Evolutionary conservation across 2,113 vertebrate species (phyloP), one percentile per base, ranked within the genome.

Genomic region (Malurus cyaneus): DNA sequence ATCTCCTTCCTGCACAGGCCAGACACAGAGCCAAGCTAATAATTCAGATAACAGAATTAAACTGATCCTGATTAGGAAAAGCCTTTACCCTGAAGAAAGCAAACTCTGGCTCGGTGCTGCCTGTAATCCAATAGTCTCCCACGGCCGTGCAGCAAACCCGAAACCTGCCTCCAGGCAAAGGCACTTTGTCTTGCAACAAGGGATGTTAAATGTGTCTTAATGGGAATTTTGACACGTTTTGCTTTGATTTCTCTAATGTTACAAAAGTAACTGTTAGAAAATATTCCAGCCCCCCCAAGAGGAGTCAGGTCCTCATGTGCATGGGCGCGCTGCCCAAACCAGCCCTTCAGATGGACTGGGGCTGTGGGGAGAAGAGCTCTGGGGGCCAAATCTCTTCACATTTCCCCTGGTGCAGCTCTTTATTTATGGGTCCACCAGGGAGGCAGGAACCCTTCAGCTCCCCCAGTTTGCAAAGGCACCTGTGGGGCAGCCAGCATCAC

Each of bases 31-130:
- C 70, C 90, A 96, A 92, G 61, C 50, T 95, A 95, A 94, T 96
- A 95, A 97, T 90, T 73, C 87, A 84, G 96, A 93, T 95, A 91
- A 92, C 92, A 94, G 95, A 97, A 97, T 96, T 97, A 97, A 95
- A 95, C 76, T 74, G 89, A 94, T 96, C 78, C 88, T 97, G 96
- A 95, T 97, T 96, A 96, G 93, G 80, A 93, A 95, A 97, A 90
- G 46, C 80, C 88, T 71, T 86, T 88, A 71, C 93, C 87, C 90
- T 24, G 47, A 92, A 92, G 84, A 96, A 86, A 94, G 89, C 81
- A 71, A 92, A 87, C 64, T 61, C 87, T 84, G 89, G 81, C 84
- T 95, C 65, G 0, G 39, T 28, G 79, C 92, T 95, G 88, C 66
- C 84, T 94, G 96, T 96, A 97, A 97, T 78, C 88, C 93, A 93